Base-by-base conservation (phyloP, 2,797 vertebrate genomes). In the Pseudopleuronectes americanus region DNA sequence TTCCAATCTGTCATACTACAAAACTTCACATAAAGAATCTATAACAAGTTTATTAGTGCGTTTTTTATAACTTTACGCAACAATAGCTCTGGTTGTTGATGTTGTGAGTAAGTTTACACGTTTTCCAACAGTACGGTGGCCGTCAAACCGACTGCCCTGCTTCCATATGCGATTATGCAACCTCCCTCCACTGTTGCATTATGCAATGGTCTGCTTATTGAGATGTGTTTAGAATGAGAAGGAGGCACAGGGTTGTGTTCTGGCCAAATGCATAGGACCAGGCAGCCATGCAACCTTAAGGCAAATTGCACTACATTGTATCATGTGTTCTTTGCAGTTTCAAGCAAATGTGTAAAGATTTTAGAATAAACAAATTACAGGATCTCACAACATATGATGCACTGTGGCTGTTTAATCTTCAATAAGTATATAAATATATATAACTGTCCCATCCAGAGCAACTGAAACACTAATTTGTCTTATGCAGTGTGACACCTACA, bases 101-200 rank as follows among this genome's bases (percentile, higher is more conserved):
- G 2, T 9, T 0, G 0, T 7, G 6, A 58, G 43, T 8, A 19
- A 1, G 8, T 23, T 36, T 3, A 12, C 22, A 41, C 13, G 19
- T 57, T 0, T 21, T 33, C 48, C 21, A 66, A 26, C 26, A 45
- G 3, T 64, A 31, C 22, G 2, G 19, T 38, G 47, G 1, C 8
- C 55, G n/a, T 52, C 61, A 36, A 17, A 17, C 36, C 41, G 58
- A 0, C 26, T 48, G 12, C 6, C 21, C 23, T 17, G 19, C 16
- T 2, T 56, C 28, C 26, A 16, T 13, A 19, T 57, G 23, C 5
- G 24, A 73, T 93, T 91, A 89, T 70, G 84, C 81, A 93, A 91
- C 60, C 68, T 45, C 28, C 24, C 49, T 47, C 68, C 23, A 51
- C 68, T 74, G 58, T 90, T 87, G 65, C 78, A 80, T 89, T 85